Base-by-base conservation (phyloP, 2,888 invertebrate species). In the Acanthosoma haemorrhoidale region DNA sequence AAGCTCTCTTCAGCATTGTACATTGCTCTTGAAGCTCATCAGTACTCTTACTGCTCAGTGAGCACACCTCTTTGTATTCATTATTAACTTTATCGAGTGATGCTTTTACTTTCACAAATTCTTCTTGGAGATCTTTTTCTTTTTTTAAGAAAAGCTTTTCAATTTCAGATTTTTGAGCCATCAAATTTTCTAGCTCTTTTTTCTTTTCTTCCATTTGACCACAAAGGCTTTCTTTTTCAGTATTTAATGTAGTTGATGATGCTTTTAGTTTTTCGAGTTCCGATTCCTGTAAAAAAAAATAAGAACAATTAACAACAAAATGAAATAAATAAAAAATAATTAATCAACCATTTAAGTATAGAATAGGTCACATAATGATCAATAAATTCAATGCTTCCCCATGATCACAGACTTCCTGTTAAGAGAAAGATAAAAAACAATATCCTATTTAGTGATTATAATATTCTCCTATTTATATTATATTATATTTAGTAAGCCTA, bases 141-240 rank as follows among this genome's bases (percentile, higher is more conserved):
- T 80, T 81, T 29, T 83, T 73, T 68, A 81, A 75, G 13, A 79
- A 78, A 79, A 81, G 82, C 79, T 83, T 83, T 1, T 80, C 78
- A 2, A 81, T 79, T 68, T 81, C 80, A 77, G 81, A 81, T 68
- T 81, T 79, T 74, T 81, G 78, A 73, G 83, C 78, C 71, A 13
- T 8, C 29, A 59, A 8, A 3, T 29, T 9, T 11, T 32, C 32
- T 5, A 59, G 15, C 5, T 59, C 34, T 59, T 59, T 59, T 59
- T 59, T 16, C 16, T 34, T 59, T 1, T 5, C 3, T 29, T 15
- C 32, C 11, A 59, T 13, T 34, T 59, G 31, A 4, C 32, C 32
- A 29, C 13, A 32, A 15, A 59, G 16, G 32, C 5, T 9, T 59
- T n/a, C 3, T 2, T 59, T 21, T 29, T 32, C 32, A 16, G 16